Base-by-base conservation (phyloP, 1,140 invertebrate genomes). In the Colletes latitarsis region DNA sequence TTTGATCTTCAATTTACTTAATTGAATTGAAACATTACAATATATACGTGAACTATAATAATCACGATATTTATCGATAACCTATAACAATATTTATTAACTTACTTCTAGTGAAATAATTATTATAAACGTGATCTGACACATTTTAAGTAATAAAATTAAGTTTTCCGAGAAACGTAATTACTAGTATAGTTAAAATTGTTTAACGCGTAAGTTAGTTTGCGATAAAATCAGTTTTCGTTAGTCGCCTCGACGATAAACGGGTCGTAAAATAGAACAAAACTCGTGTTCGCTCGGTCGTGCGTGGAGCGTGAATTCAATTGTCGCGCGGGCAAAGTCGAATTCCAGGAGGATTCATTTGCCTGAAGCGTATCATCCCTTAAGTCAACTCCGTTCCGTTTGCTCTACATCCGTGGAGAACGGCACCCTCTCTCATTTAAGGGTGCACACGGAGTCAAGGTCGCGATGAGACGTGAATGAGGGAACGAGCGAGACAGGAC, bases 401-500 rank as follows among this genome's bases (percentile, higher is more conserved):
- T 77, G 82, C 75, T 84, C 77, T 83, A 84, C 66, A 87, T 86
- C 79, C 86, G 88, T 83, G 74, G 73, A 81, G 68, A 68, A 57
- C 75, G 70, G 64, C 88, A 88, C 88, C 84, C 88, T 88, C 89
- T 85, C 81, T 90, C 87, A 90, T 90, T 90, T 89, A 87, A 85
- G 85, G 84, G 85, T 83, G 86, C 84, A 89, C 69, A 79, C 82
- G 79, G 78, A 87, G 84, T 86, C 86, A 90, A 90, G 88, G 87
- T 86, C 84, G 84, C 82, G 84, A 86, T 82, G 85, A 89, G 82
- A 82, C 88, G 83, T 90, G 90, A 91, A 91, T 89, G 89, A 89
- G 90, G 83, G 81, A 82, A 78, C 84, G 74, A 49, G 76, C 62
- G 69, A 80, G 63, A 78, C 53, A 71, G 76, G 57, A 67, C 30